phyloP scores from a whole-genome alignment of 53 echinoderm and acorn worm genomes.

The Patiria pectinifera region DNA sequence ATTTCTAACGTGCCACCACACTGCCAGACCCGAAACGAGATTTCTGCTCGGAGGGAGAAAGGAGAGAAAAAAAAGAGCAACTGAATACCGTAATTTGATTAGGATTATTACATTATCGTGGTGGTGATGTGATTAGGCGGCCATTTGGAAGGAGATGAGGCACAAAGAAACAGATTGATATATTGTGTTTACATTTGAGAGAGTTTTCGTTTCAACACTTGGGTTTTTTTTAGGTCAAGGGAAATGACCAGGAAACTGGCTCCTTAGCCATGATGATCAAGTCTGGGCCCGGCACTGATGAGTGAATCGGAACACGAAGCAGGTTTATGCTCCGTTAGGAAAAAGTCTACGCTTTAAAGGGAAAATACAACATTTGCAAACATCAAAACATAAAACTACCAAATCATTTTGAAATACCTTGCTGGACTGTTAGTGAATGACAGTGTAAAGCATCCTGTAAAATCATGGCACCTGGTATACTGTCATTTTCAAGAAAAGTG shows the following conservation, averaged over 20 bases:
- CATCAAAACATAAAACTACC: no score
- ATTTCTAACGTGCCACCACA: constrained; percentile 94
- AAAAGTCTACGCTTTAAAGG: not conserved
- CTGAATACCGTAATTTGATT: constrained; percentile 24
- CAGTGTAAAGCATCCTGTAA: no score
- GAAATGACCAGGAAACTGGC: not conserved
- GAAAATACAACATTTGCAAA: no score
- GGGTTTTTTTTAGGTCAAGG: not conserved
- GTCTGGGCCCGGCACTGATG: not conserved
- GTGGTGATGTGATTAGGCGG: constrained; percentile 27
- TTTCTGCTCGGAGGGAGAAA: constrained; percentile 65
- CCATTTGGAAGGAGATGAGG: constrained; percentile 9
- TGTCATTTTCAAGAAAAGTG: no score
- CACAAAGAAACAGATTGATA: constrained; percentile 6
- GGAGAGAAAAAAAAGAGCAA: constrained; percentile 1
- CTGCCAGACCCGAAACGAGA: constrained; percentile 95
- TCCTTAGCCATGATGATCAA: no score
- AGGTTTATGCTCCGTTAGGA: not conserved
- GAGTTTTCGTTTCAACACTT: not conserved
- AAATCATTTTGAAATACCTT: no score
- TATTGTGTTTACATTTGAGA: constrained; percentile 1
- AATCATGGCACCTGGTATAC: no score
- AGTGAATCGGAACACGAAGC: not conserved
- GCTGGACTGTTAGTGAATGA: no score
- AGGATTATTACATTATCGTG: constrained; percentile 32